Base-by-base conservation (phyloP, 2,797 vertebrate species). In the Argentina silus region DNA sequence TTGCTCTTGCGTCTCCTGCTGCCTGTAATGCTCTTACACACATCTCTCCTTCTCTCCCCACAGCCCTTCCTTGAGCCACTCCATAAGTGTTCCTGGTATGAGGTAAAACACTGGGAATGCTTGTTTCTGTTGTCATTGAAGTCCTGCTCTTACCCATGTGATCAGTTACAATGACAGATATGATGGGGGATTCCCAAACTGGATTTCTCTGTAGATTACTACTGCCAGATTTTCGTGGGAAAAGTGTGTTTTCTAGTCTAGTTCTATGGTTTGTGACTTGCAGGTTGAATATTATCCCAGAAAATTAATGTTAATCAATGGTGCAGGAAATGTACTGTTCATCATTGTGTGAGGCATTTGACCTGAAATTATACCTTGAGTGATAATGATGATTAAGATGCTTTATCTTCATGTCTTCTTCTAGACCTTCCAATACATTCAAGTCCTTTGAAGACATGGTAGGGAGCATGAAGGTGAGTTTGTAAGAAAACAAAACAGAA, bases 361-460 rank as follows among this genome's bases (percentile, higher is more conserved):
- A 15, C 45, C 45, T 66, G 63, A 11, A 21, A 21, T 21, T 8
- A 48, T 64, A 64, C 44, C 44, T 19, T 1, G 50, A 55, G 51
- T 55, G 7, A 69, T 56, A 19, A 2, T 1, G n/a, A 9, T 81
- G 0, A 50, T 19, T 44, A 44, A 12, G 23, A 15, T 75, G 7
- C 0, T 45, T 42, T 66, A 5, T 68, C 9, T n/a, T 23, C 9
- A 53, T 63, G 0, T 48, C 51, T 74, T 10, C 79, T 81, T 50
- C 11, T 82, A 99, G 98, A 93, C 97, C 95, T 85, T 99, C 98
- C 4, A 90, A 95, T 14, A 96, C 96, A 44, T 98, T 99, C 92
- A 98, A 96, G 89, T 96, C 95, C 0, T 94, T 99, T 72, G 98
- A 99, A 87, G 98, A 98, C 51, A 92, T 96, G 80, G 94, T 96